These are phyloP conservation scores for Acrocera orbiculus DNA, from an alignment of 2,888 invertebrate species.

Conservation along the genomic window DNA sequence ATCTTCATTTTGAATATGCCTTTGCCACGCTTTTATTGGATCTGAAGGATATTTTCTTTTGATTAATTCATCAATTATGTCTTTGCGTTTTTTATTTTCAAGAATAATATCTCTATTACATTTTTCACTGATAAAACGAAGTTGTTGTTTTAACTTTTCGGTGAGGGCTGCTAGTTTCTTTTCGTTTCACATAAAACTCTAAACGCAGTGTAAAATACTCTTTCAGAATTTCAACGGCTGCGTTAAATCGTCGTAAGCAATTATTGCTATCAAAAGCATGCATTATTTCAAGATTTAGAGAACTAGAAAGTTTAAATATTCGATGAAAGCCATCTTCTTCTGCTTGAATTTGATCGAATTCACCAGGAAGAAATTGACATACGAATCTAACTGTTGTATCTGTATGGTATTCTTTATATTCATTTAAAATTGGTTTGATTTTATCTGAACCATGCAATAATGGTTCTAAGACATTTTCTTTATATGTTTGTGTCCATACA, in stretches of 20 bases:
- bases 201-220: slow-evolving; percentile 71
- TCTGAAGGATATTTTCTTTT: slow-evolving; percentile 51
- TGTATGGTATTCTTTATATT: slow-evolving; percentile 86
- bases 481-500: slow-evolving; percentile 90
- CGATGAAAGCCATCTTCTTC: slow-evolving; percentile 85
- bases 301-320: slow-evolving; percentile 76
- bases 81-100: slow-evolving; percentile 88
- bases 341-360: slow-evolving; percentile 46
- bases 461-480: slow-evolving; percentile 80
- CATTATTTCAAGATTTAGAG: slow-evolving; percentile 69
- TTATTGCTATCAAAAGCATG: slow-evolving; percentile 52
- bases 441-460: slow-evolving; percentile 63
- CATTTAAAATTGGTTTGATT: slow-evolving; percentile 44
- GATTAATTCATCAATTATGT: slow-evolving; percentile 70
- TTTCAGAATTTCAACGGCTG: slow-evolving; percentile 57
- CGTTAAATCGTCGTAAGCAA: slow-evolving; percentile 52
- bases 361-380: slow-evolving; percentile 54
- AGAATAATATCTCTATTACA: slow-evolving; percentile 71
- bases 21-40: slow-evolving; percentile 50
- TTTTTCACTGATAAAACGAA: slow-evolving; percentile 90
- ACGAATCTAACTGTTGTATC: slow-evolving; percentile 88
- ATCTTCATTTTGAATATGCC: slow-evolving; percentile 36
- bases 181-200: slow-evolving; percentile 66
- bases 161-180: slow-evolving; percentile 83
- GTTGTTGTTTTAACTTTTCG: slow-evolving; percentile 74